phyloP scores from a whole-genome alignment of 1,140 invertebrate genomes.

The Papilio dardanus region DNA sequence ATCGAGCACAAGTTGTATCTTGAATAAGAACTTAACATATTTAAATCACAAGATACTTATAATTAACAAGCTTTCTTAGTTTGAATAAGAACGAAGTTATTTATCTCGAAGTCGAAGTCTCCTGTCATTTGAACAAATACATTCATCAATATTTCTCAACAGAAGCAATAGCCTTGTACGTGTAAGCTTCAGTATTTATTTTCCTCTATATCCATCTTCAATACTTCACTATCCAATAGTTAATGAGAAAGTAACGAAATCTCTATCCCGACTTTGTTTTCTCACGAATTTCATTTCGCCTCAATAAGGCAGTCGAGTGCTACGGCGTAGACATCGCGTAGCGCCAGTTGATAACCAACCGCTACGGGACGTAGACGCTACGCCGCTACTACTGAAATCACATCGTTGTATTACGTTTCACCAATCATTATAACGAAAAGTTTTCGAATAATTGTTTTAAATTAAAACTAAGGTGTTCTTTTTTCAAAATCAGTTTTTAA shows the following conservation, averaged over 20 bases:
- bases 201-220: constrained; percentile 21
- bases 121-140: background rate
- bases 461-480: background rate
- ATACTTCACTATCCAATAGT: constrained; percentile 27
- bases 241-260: constrained; percentile 37
- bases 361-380: constrained; percentile 58
- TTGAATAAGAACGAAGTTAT: background rate
- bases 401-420: background rate
- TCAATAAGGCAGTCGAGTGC: constrained; percentile 39
- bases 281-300: constrained; percentile 36
- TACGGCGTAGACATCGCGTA: constrained; percentile 62
- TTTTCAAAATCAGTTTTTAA: constrained; percentile 3
- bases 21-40: background rate
- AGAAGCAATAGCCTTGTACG: background rate
- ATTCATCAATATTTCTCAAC: background rate
- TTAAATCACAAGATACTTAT: background rate
- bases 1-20: background rate
- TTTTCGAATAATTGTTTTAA: background rate
- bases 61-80: background rate
- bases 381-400: background rate
- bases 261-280: constrained; percentile 36
- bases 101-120: background rate
- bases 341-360: constrained; percentile 64
- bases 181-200: constrained; percentile 19
- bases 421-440: background rate